Percentiles rank a stretch among this genome's conserved stretches.
These are phyloP conservation scores for Andrena haemorrhoa DNA, from an alignment of 2,888 invertebrate species.

Conservation along the genomic window DNA sequence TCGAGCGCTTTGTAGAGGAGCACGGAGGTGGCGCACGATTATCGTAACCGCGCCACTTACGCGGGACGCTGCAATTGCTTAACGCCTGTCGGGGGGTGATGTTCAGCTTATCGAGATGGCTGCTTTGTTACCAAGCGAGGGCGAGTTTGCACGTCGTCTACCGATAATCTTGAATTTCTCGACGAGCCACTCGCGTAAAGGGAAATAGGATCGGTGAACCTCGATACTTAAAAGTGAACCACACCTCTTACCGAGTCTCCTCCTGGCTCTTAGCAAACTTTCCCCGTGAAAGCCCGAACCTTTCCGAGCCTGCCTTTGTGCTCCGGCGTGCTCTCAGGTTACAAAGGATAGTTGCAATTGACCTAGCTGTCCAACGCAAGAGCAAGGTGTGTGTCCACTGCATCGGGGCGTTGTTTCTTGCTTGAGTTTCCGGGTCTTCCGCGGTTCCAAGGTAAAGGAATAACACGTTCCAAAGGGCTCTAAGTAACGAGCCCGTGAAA, in stretches of 20 bases:
- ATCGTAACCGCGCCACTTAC: slow-evolving; percentile 61
- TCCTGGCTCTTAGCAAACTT: no score
- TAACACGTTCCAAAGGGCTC: not conserved
- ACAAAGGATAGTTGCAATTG: no score
- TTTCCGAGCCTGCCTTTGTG: no score
- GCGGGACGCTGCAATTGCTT: slow-evolving; percentile 13
- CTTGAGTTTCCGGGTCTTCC: not conserved
- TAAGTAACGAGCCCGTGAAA: slow-evolving; percentile 31
- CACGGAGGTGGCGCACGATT: slow-evolving; percentile 52
- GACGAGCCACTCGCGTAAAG: not conserved
- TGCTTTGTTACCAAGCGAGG: not conserved
- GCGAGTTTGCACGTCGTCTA: not conserved
- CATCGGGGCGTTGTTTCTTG: no score
- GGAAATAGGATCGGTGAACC: not conserved
- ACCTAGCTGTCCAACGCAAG: no score
- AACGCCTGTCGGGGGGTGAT: not conserved
- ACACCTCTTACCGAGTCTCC: no score
- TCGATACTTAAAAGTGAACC: no score
- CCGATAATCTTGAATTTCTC: not conserved
- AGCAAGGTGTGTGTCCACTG: no score
- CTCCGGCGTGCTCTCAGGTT: no score
- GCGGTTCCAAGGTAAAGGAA: not conserved
- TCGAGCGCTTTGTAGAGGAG: slow-evolving; percentile 1
- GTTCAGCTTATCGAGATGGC: not conserved
- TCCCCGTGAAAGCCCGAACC: no score